These are phyloP conservation scores for Diacarnus erythraeanus DNA, from an alignment of 37 sponge, comb jelly and placozoan species.

Conservation along the genomic window DNA sequence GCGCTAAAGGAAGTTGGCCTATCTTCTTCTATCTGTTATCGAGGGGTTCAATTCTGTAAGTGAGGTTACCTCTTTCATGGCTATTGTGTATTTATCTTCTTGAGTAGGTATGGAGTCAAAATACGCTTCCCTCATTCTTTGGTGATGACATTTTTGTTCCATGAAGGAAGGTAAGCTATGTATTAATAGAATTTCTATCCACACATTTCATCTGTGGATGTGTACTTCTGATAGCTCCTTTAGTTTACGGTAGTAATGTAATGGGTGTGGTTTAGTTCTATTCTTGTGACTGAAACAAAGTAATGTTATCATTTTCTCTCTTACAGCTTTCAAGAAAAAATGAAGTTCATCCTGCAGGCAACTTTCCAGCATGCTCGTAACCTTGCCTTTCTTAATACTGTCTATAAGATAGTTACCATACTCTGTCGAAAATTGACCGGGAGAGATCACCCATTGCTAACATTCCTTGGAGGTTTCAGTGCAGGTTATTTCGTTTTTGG, in stretches of 20 bases:
- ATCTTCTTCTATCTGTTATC: too few relatives aligned
- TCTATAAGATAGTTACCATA: constrained; percentile 48
- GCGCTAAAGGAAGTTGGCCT: too few relatives aligned
- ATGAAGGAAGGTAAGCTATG: constrained; percentile 63
- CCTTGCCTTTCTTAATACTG: constrained; percentile 52
- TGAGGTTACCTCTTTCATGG: too few relatives aligned
- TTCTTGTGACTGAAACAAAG: not conserved
- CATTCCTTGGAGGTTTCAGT: constrained; percentile 36
- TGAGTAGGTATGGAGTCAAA: constrained; percentile 74
- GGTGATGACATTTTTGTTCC: constrained; percentile 84
- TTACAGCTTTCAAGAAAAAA: constrained; percentile 61
- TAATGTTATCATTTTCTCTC: not conserved
- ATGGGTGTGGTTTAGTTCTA: too few relatives aligned
- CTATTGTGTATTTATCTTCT: not conserved
- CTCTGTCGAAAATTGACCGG: constrained; percentile 25
- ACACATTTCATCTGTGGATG: too few relatives aligned
- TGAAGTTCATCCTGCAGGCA: constrained; percentile 54
- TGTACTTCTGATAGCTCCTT: too few relatives aligned
- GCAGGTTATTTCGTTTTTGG: constrained; percentile 77
- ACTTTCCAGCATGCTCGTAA: constrained; percentile 74
- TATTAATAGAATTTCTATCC: too few relatives aligned
- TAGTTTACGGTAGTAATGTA: too few relatives aligned
- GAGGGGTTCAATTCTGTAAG: too few relatives aligned
- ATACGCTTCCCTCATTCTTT: constrained; percentile 73
- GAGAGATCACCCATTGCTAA: constrained; percentile 6